Percentiles rank a stretch among this genome's conserved stretches.
These are phyloP conservation scores for Anas platyrhynchos DNA, from an alignment of 2,113 vertebrate species.

Conservation along the genomic window DNA sequence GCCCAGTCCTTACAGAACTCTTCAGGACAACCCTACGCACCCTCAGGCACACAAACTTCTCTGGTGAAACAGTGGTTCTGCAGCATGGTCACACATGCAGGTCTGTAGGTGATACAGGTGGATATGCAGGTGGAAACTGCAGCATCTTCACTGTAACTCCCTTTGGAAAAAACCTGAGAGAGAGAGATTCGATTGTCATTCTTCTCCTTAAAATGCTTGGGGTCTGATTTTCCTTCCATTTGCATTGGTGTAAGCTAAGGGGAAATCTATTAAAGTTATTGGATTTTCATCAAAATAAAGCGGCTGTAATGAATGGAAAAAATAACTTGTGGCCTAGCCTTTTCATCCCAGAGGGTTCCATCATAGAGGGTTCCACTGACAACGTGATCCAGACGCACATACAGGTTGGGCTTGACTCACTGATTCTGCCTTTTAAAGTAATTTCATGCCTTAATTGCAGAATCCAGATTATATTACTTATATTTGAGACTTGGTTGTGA, in stretches of 20 bases:
- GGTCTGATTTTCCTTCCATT: neutral
- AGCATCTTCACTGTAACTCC: neutral
- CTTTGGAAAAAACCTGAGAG: neutral
- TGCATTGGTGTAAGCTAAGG: neutral
- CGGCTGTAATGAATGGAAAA: neutral
- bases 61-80: neutral
- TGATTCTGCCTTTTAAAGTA: neutral
- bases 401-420: neutral
- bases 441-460: neutral
- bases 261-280: neutral
- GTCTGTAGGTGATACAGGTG: neutral
- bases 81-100: neutral
- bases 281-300: neutral
- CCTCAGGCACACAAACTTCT: neutral
- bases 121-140: neutral
- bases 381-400: neutral
- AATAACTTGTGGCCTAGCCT: neutral
- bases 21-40: neutral
- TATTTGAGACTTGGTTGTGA: accelerated
- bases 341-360: neutral
- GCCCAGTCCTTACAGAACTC: neutral
- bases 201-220: neutral
- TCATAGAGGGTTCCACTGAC: neutral
- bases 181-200: neutral
- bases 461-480: neutral